Evolutionary conservation across 1,140 invertebrate genomes (phyloP).

Genomic region (Ectropis grisescens): DNA sequence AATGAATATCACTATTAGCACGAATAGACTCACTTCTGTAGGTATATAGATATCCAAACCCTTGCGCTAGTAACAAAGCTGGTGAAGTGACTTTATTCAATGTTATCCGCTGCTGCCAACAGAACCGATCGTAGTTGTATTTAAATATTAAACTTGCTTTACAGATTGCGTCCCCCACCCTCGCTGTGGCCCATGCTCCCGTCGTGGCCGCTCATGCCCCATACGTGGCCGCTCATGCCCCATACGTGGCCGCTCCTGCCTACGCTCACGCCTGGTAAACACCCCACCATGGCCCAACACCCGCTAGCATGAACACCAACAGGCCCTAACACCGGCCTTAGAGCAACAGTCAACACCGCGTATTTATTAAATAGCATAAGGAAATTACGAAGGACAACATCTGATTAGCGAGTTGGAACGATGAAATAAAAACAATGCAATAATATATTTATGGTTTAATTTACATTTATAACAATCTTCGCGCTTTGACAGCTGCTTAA

Average conservation of each 20-base stretch:
- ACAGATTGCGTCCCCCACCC: not conserved
- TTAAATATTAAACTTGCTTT: too few species aligned
- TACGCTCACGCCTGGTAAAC: slow-evolving; percentile 48
- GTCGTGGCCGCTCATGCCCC: slow-evolving; percentile 36
- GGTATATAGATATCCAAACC: too few species aligned
- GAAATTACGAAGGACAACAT: slow-evolving; percentile 21
- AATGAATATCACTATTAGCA: too few species aligned
- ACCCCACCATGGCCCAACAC: slow-evolving; percentile 1
- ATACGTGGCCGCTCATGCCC: slow-evolving; percentile 39
- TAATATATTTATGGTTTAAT: slow-evolving; percentile 11
- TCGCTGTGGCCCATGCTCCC: not conserved
- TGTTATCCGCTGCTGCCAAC: too few species aligned
- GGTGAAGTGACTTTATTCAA: too few species aligned
- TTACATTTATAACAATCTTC: slow-evolving; percentile 3
- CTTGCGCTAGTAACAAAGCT: too few species aligned
- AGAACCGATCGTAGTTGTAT: too few species aligned
- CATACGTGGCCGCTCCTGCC: slow-evolving; percentile 38
- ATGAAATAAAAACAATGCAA: slow-evolving; percentile 19
- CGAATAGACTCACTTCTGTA: too few species aligned
- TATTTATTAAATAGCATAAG: slow-evolving; percentile 20
- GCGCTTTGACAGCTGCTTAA: too few species aligned
- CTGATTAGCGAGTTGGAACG: slow-evolving; percentile 17
- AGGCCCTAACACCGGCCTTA: slow-evolving; percentile 3
- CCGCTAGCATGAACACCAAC: slow-evolving; percentile 16
- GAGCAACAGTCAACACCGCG: slow-evolving; percentile 47